phyloP scores from a whole-genome alignment of 2,888 invertebrate species.

The Poecilus cupreus region DNA sequence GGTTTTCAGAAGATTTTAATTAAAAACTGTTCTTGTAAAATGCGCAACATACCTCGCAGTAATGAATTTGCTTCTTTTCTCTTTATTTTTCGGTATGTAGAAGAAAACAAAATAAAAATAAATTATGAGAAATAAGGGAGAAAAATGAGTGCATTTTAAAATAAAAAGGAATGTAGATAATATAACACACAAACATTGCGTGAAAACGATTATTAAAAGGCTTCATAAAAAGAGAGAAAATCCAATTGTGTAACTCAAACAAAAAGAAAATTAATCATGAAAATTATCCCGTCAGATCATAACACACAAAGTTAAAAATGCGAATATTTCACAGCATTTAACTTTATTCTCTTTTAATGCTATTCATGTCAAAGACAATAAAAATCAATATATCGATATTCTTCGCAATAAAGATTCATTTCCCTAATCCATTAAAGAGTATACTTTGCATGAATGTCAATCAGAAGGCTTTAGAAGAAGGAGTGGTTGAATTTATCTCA shows the following conservation, averaged over 20 bases:
- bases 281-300: neutral
- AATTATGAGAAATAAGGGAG: neutral
- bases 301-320: neutral
- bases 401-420: too few species aligned
- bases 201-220: conserved; percentile 5
- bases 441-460: too few species aligned
- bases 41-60: neutral
- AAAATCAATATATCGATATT: too few species aligned
- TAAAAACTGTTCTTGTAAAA: conserved; percentile 1
- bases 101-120: neutral
- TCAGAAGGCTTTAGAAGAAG: neutral
- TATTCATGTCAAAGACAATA: too few species aligned
- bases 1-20: conserved; percentile 23
- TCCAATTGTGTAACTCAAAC: conserved; percentile 7
- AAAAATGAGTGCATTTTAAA: neutral
- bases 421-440: too few species aligned
- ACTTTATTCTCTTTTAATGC: too few species aligned
- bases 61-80: neutral
- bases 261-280: conserved; percentile 2
- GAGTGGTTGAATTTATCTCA: neutral
- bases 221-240: neutral
- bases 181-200: neutral
- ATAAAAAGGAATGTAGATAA: neutral
- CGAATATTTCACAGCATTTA: neutral
- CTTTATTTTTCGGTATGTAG: neutral